Percentiles rank a stretch among this genome's conserved stretches.
Evolutionary conservation across 2,113 vertebrate species (phyloP).

Genomic region (Puntigrus tetrazona): DNA sequence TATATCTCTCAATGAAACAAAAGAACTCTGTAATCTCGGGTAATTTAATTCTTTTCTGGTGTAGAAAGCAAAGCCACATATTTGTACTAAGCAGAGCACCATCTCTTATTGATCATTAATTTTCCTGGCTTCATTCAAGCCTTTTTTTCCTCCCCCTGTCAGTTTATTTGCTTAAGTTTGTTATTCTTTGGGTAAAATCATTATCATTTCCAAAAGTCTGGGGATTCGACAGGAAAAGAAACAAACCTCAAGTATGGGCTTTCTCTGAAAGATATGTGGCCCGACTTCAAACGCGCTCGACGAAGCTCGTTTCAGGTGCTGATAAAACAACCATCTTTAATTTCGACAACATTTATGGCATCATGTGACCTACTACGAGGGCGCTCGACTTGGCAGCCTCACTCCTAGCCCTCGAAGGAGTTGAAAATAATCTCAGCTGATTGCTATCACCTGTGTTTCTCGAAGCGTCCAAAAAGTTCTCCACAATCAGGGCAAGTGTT

Average conservation of each 20-base stretch:
- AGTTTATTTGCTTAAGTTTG: slow-evolving; percentile 51
- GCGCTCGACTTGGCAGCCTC: slow-evolving; percentile 38
- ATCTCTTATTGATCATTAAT: slow-evolving; percentile 58
- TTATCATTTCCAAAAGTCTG: slow-evolving; percentile 54
- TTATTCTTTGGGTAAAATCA: slow-evolving; percentile 54
- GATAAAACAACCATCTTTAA: slow-evolving; percentile 48
- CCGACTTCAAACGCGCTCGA: slow-evolving; percentile 19
- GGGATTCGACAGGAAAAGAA: slow-evolving; percentile 39
- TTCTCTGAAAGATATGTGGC: slow-evolving; percentile 15
- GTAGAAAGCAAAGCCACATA: slow-evolving; percentile 54
- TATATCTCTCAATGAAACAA: slow-evolving; percentile 70
- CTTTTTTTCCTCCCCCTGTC: slow-evolving; percentile 46
- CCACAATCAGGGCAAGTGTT: slow-evolving; percentile 26
- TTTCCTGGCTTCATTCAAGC: slow-evolving; percentile 50
- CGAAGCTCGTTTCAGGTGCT: slow-evolving; percentile 36
- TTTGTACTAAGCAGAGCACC: slow-evolving; percentile 54
- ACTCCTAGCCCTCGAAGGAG: slow-evolving; percentile 6
- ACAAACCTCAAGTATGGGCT: slow-evolving; percentile 39
- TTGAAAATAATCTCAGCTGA: slow-evolving; percentile 41
- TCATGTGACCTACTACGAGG: slow-evolving; percentile 29
- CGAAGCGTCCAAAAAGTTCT: slow-evolving; percentile 7
- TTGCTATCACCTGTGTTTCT: slow-evolving; percentile 38
- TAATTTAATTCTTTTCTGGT: slow-evolving; percentile 58
- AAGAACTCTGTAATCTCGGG: slow-evolving; percentile 66
- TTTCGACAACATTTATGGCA: slow-evolving; percentile 35